These are phyloP conservation scores for Centruroides sculpturatus DNA, from an alignment of 1,140 invertebrate species.

Conservation along the genomic window DNA sequence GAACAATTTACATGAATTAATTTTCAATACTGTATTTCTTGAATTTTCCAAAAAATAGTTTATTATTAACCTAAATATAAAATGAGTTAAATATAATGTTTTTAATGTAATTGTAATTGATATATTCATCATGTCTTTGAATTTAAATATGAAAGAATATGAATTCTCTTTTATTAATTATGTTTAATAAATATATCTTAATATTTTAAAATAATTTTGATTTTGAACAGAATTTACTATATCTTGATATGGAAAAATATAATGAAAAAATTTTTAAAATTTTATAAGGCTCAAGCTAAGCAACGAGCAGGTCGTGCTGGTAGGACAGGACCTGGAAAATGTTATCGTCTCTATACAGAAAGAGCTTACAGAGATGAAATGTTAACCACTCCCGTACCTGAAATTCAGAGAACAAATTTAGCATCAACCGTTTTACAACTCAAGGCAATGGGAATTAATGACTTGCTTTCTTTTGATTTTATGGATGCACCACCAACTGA, in stretches of 20 bases:
- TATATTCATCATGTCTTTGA: no score
- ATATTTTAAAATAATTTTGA: background rate
- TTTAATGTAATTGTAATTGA: no score
- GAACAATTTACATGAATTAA: no score
- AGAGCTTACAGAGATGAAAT: conserved; percentile 96
- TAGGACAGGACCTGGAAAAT: conserved; percentile 92
- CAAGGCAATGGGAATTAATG: conserved; percentile 99
- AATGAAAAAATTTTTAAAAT: background rate
- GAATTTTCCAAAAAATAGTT: no score
- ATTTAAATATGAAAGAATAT: no score
- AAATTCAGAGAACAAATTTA: conserved; percentile 96
- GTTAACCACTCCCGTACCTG: conserved; percentile 95
- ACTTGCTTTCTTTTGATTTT: conserved; percentile 98
- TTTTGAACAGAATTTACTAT: conserved; percentile 2
- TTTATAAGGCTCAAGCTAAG: conserved; percentile 72
- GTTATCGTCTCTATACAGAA: conserved; percentile 96
- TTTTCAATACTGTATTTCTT: no score
- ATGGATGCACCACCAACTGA: conserved; percentile 99
- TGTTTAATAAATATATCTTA: background rate
- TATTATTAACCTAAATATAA: no score
- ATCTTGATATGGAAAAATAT: background rate
- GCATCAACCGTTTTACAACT: conserved; percentile 87
- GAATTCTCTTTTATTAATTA: no score
- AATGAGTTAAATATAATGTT: no score
- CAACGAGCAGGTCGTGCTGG: conserved; percentile 93